Conservation (phyloP, 2,888 invertebrate species). For the Stomorhina lunata region DNA sequence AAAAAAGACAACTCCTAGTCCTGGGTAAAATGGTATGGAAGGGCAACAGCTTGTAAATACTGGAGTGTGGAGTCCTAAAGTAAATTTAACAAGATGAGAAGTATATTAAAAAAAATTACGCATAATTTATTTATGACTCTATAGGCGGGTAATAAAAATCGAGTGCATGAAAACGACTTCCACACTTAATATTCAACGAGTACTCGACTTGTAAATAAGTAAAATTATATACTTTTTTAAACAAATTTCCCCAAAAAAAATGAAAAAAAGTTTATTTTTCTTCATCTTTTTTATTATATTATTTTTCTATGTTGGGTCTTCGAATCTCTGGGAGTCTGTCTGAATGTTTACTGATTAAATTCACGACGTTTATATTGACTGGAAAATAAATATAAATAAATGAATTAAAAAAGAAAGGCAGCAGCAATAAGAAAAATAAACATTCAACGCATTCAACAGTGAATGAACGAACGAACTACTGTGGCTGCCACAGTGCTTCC, state of each 20-base stretch:
- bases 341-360: conserved; percentile 74
- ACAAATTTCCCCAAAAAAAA: conserved; percentile 31
- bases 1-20: not conserved
- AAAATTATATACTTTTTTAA: conserved; percentile 11
- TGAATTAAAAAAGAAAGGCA: not conserved
- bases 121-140: conserved; percentile 50
- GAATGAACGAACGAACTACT: conserved; percentile 62
- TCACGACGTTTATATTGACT: conserved; percentile 79
- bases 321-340: conserved; percentile 1
- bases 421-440: conserved; percentile 52
- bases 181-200: conserved; percentile 45
- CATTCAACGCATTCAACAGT: conserved; percentile 51
- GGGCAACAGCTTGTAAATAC: not conserved
- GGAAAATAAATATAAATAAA: conserved; percentile 78
- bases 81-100: conserved; percentile 20
- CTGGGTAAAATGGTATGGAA: not conserved
- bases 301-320: conserved; percentile 24
- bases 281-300: conserved; percentile 5
- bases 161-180: conserved; percentile 28
- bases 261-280: conserved; percentile 51
- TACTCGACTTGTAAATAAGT: conserved; percentile 44
- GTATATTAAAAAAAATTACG: conserved; percentile 43
- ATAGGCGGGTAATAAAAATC: not conserved
- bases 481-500: conserved; percentile 10
- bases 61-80: not conserved